Evolutionary conservation across 2,888 invertebrate genomes (phyloP).

Genomic region (Meganola albula): DNA sequence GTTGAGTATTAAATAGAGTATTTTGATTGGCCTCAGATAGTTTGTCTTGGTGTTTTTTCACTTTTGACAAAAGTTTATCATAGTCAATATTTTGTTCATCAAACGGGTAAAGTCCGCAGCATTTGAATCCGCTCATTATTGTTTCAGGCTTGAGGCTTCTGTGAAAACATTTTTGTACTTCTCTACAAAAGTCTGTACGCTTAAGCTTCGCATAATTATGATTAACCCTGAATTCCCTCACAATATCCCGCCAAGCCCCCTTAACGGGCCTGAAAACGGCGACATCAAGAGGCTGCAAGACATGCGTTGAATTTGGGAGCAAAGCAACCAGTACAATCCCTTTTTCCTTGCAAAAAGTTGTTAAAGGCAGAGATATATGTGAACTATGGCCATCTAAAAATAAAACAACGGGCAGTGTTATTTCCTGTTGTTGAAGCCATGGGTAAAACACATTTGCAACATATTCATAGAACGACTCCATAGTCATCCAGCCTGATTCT

Average conservation of each 20-base stretch:
- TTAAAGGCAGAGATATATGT: constrained; percentile 25
- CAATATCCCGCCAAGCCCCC: constrained; percentile 15
- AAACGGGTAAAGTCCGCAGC: constrained; percentile 25
- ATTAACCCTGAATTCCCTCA: constrained; percentile 11
- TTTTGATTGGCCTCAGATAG: constrained; percentile 10
- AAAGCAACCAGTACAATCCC: constrained; percentile 27
- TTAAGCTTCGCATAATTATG: constrained; percentile 21
- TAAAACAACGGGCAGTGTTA: constrained; percentile 20
- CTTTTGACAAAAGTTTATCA: constrained; percentile 11
- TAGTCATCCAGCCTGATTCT: constrained; percentile 12
- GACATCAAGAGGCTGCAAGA: constrained; percentile 29
- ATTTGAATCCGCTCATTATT: constrained; percentile 22
- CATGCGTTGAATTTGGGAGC: constrained; percentile 30
- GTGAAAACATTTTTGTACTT: constrained; percentile 15
- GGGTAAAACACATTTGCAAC: too few species aligned
- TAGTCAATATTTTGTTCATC: constrained; percentile 21
- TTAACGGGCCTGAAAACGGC: constrained; percentile 25
- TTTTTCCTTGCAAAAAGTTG: constrained; percentile 16
- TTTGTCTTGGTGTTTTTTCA: constrained; percentile 8
- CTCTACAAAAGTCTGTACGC: constrained; percentile 23
- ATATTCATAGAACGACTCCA: constrained; percentile 30
- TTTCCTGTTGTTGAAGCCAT: constrained; percentile 20
- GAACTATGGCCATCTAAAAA: constrained; percentile 30
- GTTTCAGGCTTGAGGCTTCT: constrained; percentile 6
- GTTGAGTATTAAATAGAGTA: constrained; percentile 3